Evolutionary conservation across 2,113 vertebrate species (phyloP).

Genomic region (Callospermophilus lateralis): DNA sequence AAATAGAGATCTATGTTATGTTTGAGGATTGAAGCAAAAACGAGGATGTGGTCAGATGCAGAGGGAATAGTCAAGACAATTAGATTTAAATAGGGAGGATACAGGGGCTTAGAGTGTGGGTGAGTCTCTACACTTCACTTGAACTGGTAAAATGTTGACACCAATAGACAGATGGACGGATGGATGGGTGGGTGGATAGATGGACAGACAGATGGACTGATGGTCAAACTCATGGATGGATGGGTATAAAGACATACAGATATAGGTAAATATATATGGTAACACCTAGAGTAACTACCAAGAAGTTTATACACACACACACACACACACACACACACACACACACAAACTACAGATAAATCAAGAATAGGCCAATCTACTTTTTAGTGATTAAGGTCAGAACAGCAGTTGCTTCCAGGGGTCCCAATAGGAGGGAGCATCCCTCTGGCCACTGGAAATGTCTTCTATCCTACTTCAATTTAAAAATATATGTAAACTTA

Average conservation of each 20-base stretch:
- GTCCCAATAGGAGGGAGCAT: neutral
- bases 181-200: too few relatives aligned
- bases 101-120: neutral
- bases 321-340: too few relatives aligned
- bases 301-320: neutral
- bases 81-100: neutral
- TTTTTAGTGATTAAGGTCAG: neutral
- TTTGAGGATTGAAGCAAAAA: neutral
- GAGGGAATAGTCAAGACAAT: neutral
- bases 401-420: neutral
- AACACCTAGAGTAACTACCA: neutral
- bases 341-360: neutral
- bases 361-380: neutral
- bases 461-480: neutral
- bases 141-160: neutral
- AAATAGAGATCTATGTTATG: neutral
- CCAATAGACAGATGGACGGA: neutral
- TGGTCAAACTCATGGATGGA: too few relatives aligned
- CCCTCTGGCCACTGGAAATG: neutral
- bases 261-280: neutral
- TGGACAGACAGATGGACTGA: too few relatives aligned
- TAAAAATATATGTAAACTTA: neutral
- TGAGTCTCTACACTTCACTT: neutral
- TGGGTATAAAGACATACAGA: neutral
- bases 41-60: neutral